Evolutionary conservation across 2,113 vertebrate species (phyloP).

Genomic region (Pithys albifrons): DNA sequence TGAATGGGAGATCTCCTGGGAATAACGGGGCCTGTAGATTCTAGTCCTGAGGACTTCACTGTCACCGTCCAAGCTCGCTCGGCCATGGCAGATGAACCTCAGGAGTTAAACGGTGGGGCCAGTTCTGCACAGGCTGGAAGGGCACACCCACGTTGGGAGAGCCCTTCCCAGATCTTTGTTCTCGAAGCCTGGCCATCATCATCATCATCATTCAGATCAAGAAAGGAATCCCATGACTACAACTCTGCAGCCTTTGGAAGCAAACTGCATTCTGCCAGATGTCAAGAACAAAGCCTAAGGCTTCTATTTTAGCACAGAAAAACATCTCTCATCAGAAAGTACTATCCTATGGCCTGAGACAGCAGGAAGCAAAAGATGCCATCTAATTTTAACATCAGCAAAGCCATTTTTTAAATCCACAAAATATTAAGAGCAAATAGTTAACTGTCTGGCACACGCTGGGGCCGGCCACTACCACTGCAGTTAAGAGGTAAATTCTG

Average conservation of each 20-base stretch:
- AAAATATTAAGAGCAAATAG: not conserved
- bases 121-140: too few species aligned
- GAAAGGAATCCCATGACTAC: not conserved
- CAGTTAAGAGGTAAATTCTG: not conserved
- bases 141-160: too few species aligned
- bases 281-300: not conserved
- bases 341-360: not conserved
- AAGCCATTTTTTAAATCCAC: not conserved
- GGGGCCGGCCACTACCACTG: not conserved
- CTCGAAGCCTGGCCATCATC: too few species aligned
- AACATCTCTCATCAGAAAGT: not conserved
- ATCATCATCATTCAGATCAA: not conserved
- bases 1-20: too few species aligned
- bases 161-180: too few species aligned
- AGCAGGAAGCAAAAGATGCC: not conserved
- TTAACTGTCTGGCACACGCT: accelerated
- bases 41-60: too few species aligned
- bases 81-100: too few species aligned
- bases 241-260: not conserved
- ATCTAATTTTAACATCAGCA: not conserved
- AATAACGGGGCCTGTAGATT: too few species aligned
- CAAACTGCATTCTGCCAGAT: not conserved
- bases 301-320: not conserved
- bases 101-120: too few species aligned
- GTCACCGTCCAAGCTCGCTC: too few species aligned